Evolutionary conservation across 2,888 invertebrate genomes (phyloP).

Genomic region (Salticus scenicus): DNA sequence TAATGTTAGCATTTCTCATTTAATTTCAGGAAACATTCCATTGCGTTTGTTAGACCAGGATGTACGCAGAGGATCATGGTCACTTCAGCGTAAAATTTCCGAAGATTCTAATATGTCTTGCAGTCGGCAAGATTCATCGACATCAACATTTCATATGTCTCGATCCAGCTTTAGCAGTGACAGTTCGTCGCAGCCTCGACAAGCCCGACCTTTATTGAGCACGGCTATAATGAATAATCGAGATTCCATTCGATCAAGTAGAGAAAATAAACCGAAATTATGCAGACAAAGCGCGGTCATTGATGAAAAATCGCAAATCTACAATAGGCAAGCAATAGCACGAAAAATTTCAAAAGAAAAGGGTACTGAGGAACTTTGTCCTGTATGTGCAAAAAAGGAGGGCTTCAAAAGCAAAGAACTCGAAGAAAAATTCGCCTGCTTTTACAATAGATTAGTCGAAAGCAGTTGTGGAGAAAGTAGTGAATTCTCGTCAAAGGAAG

Average conservation of each 20-base stretch:
- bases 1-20: no score
- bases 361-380: conserved; percentile 57
- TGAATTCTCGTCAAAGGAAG: conserved; percentile 69
- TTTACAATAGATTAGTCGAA: conserved; percentile 70
- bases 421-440: conserved; percentile 70
- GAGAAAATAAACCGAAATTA: conserved; percentile 55
- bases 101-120: conserved; percentile 93
- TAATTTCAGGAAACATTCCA: conserved; percentile 58
- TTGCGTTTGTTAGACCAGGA: conserved; percentile 56
- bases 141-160: conserved; percentile 91
- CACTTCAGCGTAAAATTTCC: conserved; percentile 87
- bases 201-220: conserved; percentile 26
- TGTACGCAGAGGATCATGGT: conserved; percentile 55
- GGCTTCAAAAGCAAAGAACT: conserved; percentile 61
- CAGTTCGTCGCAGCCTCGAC: conserved; percentile 49
- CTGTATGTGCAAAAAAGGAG: conserved; percentile 69
- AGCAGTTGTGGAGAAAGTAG: conserved; percentile 70
- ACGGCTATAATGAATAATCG: conserved; percentile 26
- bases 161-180: conserved; percentile 67
- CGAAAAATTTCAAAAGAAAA: conserved; percentile 44
- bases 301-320: conserved; percentile 25
- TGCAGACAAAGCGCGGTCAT: conserved; percentile 51
- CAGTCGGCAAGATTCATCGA: conserved; percentile 91
- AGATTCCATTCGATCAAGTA: conserved; percentile 34
- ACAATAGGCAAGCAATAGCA: conserved; percentile 24